Conservation (phyloP, 2,888 invertebrate species). For the Yponomeuta sedellus region DNA sequence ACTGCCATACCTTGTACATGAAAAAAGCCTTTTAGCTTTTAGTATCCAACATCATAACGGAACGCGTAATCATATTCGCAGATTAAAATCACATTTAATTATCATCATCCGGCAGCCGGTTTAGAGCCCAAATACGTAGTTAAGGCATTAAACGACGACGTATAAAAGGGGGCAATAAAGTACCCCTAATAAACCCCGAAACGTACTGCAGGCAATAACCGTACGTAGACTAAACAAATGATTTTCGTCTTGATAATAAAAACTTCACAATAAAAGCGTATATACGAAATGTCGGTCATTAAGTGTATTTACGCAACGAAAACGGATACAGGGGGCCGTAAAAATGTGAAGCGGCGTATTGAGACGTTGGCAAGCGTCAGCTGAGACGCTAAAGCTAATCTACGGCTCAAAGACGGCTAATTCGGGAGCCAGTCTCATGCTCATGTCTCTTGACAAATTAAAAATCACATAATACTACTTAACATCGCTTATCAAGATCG, state of each 20-base stretch:
- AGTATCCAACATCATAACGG: constrained; percentile 45
- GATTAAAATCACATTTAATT: constrained; percentile 67
- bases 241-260: constrained; percentile 72
- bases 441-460: constrained; percentile 53
- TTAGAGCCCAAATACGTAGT: constrained; percentile 49
- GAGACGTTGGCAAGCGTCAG: constrained; percentile 66
- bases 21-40: constrained; percentile 41
- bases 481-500: constrained; percentile 45
- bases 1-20: constrained; percentile 36
- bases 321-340: constrained; percentile 71
- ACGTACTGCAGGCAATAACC: constrained; percentile 64
- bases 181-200: constrained; percentile 70
- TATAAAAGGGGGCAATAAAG: constrained; percentile 64
- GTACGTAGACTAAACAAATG: constrained; percentile 75
- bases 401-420: constrained; percentile 52
- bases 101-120: constrained; percentile 49
- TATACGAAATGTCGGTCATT: constrained; percentile 73
- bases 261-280: constrained; percentile 74
- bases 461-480: constrained; percentile 34
- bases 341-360: constrained; percentile 70
- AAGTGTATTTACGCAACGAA: constrained; percentile 71
- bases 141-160: constrained; percentile 47
- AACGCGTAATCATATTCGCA: constrained; percentile 53
- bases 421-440: constrained; percentile 38
- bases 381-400: constrained; percentile 49